A percentile compares a stretch with the other conserved stretches of the same genome.
These are phyloP conservation scores for Ypsolopha scabrella DNA, from an alignment of 2,888 invertebrate genomes.

Conservation along the genomic window DNA sequence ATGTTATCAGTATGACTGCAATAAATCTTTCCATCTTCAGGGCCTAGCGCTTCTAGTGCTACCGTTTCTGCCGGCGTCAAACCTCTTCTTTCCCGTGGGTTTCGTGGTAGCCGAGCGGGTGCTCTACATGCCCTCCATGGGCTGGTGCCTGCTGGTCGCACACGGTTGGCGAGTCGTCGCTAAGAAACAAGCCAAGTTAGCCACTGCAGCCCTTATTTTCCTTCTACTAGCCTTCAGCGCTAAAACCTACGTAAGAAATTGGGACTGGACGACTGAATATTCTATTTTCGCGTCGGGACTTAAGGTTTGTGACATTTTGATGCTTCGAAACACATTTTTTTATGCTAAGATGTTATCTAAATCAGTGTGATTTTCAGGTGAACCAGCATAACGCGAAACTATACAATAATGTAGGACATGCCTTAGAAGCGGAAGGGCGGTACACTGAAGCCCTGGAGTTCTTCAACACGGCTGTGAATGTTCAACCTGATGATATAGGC, in stretches of 20 bases:
- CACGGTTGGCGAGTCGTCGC: slow-evolving; percentile 84
- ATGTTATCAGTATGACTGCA: not conserved
- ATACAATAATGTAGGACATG: slow-evolving; percentile 97
- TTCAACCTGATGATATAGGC: slow-evolving; percentile 96
- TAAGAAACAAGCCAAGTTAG: slow-evolving; percentile 73
- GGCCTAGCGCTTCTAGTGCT: slow-evolving; percentile 87
- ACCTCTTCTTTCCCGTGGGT: slow-evolving; percentile 97
- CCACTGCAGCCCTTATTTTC: slow-evolving; percentile 76
- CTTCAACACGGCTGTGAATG: slow-evolving; percentile 92
- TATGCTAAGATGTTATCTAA: not conserved
- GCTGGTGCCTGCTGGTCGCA: slow-evolving; percentile 92
- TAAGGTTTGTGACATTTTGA: slow-evolving; percentile 37
- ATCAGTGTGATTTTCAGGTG: slow-evolving; percentile 69
- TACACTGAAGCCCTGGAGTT: slow-evolving; percentile 86
- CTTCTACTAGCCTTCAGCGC: slow-evolving; percentile 83
- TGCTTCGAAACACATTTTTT: not conserved
- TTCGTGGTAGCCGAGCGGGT: slow-evolving; percentile 97
- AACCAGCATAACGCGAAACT: slow-evolving; percentile 94
- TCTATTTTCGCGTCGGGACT: slow-evolving; percentile 94
- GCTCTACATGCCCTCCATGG: slow-evolving; percentile 97
- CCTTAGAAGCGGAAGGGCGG: slow-evolving; percentile 81
- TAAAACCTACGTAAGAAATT: slow-evolving; percentile 90
- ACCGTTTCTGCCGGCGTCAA: slow-evolving; percentile 96
- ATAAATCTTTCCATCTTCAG: slow-evolving; percentile 57
- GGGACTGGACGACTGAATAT: slow-evolving; percentile 95